Evolutionary conservation across 2,888 invertebrate genomes (phyloP), one percentile per base, ranked within the genome.

Genomic region (Lissocephala sabroskyi): DNA sequence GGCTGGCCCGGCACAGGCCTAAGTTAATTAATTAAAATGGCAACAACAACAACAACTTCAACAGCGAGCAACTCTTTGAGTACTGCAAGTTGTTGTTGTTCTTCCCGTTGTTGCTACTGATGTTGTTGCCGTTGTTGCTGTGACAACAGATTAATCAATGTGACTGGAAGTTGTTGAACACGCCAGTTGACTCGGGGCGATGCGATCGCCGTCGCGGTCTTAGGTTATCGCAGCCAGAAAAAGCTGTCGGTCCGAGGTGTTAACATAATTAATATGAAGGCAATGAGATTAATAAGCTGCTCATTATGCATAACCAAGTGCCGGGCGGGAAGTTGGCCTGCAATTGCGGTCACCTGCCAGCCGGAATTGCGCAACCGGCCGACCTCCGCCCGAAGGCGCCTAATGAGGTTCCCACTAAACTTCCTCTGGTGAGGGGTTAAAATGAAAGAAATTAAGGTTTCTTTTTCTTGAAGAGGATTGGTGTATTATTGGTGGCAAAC

Each of bases 231-330:
- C 11, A n/a, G 30, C 14, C 30, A 53, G 35, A 28, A 45, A 36
- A 59, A 60, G 56, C 62, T 71, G 71, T 73, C 71, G 51, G 62
- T 41, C 46, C 32, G 49, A 68, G 65, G 71, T 71, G 71, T 73
- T 68, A 55, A 52, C 65, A 65, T 65, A 73, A 71, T 71, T 71
- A 71, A 76, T 71, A 68, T n/a, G n/a, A n/a, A n/a, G n/a, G n/a
- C n/a, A n/a, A n/a, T n/a, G n/a, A n/a, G n/a, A n/a, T n/a, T n/a
- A n/a, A n/a, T n/a, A n/a, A n/a, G n/a, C n/a, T n/a, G n/a, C n/a
- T n/a, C n/a, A n/a, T n/a, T n/a, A n/a, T n/a, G n/a, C n/a, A n/a
- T n/a, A n/a, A n/a, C n/a, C n/a, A n/a, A n/a, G n/a, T n/a, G n/a
- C n/a, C n/a, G n/a, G n/a, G n/a, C n/a, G n/a, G n/a, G n/a, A n/a